Percentiles rank a stretch among this genome's conserved stretches.
phyloP scores from a whole-genome alignment of 2,888 invertebrate species.

The Aporophyla nigra region DNA sequence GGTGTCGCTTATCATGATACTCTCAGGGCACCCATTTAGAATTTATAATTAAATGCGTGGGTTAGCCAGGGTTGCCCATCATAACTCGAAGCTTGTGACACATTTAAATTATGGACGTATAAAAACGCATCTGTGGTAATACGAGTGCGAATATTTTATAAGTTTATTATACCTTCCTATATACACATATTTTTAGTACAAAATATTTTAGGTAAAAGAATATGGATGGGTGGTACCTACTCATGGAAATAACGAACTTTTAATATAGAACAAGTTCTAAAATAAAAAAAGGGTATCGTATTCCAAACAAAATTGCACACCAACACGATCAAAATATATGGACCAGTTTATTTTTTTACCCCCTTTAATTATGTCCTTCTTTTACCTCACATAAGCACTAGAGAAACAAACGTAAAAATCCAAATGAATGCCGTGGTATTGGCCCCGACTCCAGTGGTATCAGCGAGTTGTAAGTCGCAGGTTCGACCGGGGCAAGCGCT shows the following conservation, averaged over 20 bases:
- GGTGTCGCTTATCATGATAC: constrained; percentile 54
- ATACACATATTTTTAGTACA: background rate
- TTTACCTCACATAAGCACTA: background rate
- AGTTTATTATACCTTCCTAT: background rate
- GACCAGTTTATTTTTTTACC: background rate
- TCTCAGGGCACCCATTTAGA: constrained; percentile 59
- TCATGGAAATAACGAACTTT: background rate
- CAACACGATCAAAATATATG: background rate
- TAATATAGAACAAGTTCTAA: background rate
- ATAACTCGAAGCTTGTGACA: constrained; percentile 43
- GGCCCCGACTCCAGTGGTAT: no score
- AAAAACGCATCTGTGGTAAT: constrained; percentile 51
- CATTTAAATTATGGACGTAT: constrained; percentile 46
- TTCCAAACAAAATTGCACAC: background rate
- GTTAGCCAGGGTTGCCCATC: constrained; percentile 39
- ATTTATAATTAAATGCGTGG: constrained; percentile 64
- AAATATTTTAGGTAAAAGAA: background rate
- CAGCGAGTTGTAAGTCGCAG: no score
- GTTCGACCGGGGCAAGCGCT: no score
- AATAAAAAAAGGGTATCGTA: background rate
- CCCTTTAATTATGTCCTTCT: background rate
- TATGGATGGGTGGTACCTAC: no score
- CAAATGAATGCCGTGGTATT: no score
- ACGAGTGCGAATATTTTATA: constrained; percentile 27
- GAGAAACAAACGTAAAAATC: background rate